Base-by-base conservation (phyloP, 2,888 invertebrate species). In the Drosophila ustulata region DNA sequence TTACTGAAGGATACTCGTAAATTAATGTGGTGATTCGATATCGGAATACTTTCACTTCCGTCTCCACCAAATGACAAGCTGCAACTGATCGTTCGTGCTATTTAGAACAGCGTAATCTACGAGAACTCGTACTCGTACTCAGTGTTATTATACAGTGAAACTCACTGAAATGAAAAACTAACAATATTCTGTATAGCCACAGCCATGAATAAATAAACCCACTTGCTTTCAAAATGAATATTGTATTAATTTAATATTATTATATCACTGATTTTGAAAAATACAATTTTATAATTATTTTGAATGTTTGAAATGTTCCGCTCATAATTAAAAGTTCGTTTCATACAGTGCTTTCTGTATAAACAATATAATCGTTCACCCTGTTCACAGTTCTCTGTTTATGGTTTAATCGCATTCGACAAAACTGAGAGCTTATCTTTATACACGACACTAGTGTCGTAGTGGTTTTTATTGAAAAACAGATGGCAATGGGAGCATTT, bases 61-160 rank as follows among this genome's bases (percentile, higher is more conserved):
- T 18, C 47, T 47, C 55, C 6, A 30, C 34, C 85, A 57, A 75
- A 82, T 69, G 76, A 63, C 79, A 55, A 59, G 68, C 62, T 71
- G 63, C 72, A 85, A 88, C 82, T 82, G 64, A 66, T 58, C 55
- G 62, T 58, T 72, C 43, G 37, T 43, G 41, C 59, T 61, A n/a
- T 37, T 37, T n/a, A 52, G 56, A 75, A 49, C 25, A 34, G 56
- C 11, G 13, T 46, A 62, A 53, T 65, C 45, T 37, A 52, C 37
- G 28, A 46, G 39, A 47, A 61, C 52, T 61, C 55, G 11, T 26
- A 46, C 30, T 50, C 30, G 52, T 37, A 69, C 37, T 11, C 50
- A 61, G 49, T 47, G 25, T 43, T 46, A 7, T 30, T 41, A 1
- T 7, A 66, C 79, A 63, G 79, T 76, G 3, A 23, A 8, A 11